Conservation (phyloP, 2,113 vertebrate genomes). For the Cyrtonyx montezumae region DNA sequence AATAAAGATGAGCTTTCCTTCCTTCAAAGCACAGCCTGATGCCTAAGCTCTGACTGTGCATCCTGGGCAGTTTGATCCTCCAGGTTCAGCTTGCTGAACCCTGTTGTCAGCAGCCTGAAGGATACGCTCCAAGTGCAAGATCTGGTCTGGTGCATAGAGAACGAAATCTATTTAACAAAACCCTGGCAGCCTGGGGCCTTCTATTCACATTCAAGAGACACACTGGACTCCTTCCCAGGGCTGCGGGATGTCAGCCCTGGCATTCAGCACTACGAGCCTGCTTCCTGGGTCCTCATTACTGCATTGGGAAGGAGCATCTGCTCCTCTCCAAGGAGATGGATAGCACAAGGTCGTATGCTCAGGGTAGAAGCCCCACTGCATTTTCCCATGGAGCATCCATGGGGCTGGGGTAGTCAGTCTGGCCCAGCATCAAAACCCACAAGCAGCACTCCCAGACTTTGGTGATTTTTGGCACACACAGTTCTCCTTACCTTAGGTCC, state of each 20-base stretch:
- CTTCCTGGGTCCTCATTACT: not conserved
- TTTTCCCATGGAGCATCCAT: not conserved
- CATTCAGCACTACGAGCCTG: not conserved
- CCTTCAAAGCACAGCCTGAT: conserved; percentile 18
- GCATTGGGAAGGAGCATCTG: not conserved
- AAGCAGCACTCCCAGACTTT: not conserved
- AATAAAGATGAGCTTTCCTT: conserved; percentile 59
- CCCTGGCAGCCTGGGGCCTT: not conserved
- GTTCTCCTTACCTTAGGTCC: not conserved
- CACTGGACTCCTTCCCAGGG: conserved; percentile 9
- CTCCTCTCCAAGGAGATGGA: not conserved
- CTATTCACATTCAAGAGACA: not conserved
- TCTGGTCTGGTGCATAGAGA: conserved; percentile 15
- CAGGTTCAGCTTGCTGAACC: conserved; percentile 25
- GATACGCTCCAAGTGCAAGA: conserved; percentile 13
- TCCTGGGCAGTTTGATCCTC: not conserved
- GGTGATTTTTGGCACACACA: not conserved
- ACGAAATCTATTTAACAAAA: conserved; percentile 28
- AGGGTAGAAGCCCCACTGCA: accelerated
- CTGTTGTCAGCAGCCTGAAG: conserved; percentile 37
- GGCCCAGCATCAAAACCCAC: not conserved
- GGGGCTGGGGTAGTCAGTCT: not conserved
- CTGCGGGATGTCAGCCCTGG: conserved; percentile 1
- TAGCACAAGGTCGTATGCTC: not conserved
- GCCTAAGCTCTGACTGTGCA: conserved; percentile 16